Evolutionary conservation across 2,888 invertebrate species (phyloP).

Genomic region (Patella caerulea): DNA sequence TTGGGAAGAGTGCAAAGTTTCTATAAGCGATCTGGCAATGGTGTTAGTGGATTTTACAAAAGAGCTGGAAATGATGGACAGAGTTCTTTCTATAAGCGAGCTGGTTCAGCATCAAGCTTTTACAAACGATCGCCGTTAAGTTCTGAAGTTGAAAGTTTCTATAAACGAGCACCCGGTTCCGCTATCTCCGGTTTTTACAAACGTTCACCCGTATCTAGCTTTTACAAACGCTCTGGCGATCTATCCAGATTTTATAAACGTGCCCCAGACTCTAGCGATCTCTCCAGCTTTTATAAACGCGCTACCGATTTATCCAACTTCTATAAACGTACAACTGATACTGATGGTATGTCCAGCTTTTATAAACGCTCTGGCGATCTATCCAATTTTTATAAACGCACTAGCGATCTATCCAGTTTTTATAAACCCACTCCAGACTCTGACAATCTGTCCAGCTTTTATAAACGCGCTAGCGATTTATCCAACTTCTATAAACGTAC

Average conservation of each 20-base stretch:
- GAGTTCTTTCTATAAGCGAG: slow-evolving; percentile 28
- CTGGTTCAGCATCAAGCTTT: slow-evolving; percentile 11
- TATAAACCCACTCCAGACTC: slow-evolving; percentile 21
- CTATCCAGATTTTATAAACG: slow-evolving; percentile 26
- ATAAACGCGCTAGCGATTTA: slow-evolving; percentile 20
- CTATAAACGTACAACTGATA: slow-evolving; percentile 16
- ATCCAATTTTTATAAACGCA: background rate
- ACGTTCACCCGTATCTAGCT: background rate
- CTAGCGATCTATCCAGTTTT: slow-evolving; percentile 14
- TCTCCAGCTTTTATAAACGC: slow-evolving; percentile 25
- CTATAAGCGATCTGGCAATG: slow-evolving; percentile 13
- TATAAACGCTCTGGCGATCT: slow-evolving; percentile 19
- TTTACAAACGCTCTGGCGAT: slow-evolving; percentile 27
- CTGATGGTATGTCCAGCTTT: slow-evolving; percentile 10
- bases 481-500: slow-evolving; percentile 27
- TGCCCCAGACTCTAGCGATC: background rate
- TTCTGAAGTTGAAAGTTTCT: slow-evolving; percentile 13
- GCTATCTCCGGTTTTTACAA: slow-evolving; percentile 20
- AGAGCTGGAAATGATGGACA: slow-evolving; percentile 1
- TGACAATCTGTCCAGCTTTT: slow-evolving; percentile 15
- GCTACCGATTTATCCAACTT: slow-evolving; percentile 8
- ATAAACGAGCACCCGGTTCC: background rate
- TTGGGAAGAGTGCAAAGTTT: slow-evolving; percentile 14
- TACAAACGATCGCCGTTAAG: slow-evolving; percentile 22
- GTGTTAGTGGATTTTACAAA: slow-evolving; percentile 21